A percentile compares a stretch with the other conserved stretches of the same genome.
Conservation (phyloP, 2,888 invertebrate genomes). For the Brachyopa scutellaris region DNA sequence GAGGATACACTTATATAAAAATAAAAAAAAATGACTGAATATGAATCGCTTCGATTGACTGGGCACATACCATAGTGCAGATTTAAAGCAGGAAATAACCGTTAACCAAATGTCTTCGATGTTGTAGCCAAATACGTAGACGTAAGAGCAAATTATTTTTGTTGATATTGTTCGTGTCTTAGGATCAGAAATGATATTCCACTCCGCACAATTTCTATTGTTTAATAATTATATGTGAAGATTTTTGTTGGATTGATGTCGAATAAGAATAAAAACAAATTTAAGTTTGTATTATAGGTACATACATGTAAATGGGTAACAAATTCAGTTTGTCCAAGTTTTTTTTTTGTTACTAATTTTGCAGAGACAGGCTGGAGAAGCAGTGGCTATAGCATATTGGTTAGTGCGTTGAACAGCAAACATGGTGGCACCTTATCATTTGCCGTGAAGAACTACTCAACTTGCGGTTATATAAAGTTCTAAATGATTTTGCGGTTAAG, state of each 20-base stretch:
- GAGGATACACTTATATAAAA: slow-evolving; percentile 92
- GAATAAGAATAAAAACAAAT: no score
- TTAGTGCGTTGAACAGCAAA: no score
- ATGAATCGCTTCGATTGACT: slow-evolving; percentile 34
- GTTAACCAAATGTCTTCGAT: slow-evolving; percentile 47
- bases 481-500: no score
- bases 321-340: no score
- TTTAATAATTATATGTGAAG: neutral
- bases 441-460: no score
- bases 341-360: no score
- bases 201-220: neutral
- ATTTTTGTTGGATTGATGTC: slow-evolving; percentile 48
- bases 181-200: slow-evolving; percentile 37
- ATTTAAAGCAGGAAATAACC: slow-evolving; percentile 14
- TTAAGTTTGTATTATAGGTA: no score
- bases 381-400: no score
- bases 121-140: slow-evolving; percentile 57
- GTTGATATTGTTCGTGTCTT: slow-evolving; percentile 22
- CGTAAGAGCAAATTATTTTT: neutral
- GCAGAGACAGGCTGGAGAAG: no score
- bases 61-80: neutral
- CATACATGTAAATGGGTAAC: no score
- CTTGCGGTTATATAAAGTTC: no score
- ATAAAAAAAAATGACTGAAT: slow-evolving; percentile 69
- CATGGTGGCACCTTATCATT: no score